These are phyloP conservation scores for Drosophila neutralis DNA, from an alignment of 2,888 invertebrate species.

Conservation along the genomic window DNA sequence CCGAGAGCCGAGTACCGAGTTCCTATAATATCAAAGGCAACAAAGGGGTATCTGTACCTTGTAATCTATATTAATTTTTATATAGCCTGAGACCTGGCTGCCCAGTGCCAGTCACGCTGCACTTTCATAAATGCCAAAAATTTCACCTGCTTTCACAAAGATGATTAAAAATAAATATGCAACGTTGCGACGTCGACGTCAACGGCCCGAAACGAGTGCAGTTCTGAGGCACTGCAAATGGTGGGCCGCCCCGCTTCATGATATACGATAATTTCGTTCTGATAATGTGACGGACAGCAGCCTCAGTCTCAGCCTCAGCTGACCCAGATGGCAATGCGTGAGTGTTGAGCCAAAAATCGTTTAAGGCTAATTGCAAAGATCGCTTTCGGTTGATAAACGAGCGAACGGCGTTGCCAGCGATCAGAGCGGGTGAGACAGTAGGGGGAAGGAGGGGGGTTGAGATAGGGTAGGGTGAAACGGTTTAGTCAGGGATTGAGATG, in stretches of 20 bases:
- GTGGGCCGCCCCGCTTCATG: conserved; percentile 59
- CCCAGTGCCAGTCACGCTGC: conserved; percentile 74
- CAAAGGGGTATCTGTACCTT: conserved; percentile 67
- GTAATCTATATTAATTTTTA: conserved; percentile 82
- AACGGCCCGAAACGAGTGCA: conserved; percentile 63
- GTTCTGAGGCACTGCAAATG: conserved; percentile 40
- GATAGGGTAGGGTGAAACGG: conserved; percentile 53
- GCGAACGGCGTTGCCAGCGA: conserved; percentile 25
- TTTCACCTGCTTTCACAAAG: conserved; percentile 83
- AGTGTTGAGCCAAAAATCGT: conserved; percentile 81
- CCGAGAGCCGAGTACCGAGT: conserved; percentile 6
- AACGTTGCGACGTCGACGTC: conserved; percentile 42
- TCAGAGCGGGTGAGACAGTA: conserved; percentile 19
- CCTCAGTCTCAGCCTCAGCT: conserved; percentile 27
- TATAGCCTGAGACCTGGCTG: conserved; percentile 44
- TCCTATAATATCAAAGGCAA: conserved; percentile 32
- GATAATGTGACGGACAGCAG: conserved; percentile 79
- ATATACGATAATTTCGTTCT: conserved; percentile 81
- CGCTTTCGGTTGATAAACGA: conserved; percentile 79
- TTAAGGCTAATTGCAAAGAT: conserved; percentile 82
- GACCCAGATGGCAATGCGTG: conserved; percentile 78
- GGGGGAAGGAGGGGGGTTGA: conserved; percentile 13
- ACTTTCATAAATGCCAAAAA: conserved; percentile 82
- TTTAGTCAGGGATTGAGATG: conserved; percentile 48
- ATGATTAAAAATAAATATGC: conserved; percentile 82